Evolutionary conservation across 2,888 invertebrate genomes (phyloP).

Genomic region (Cantharis nigra): DNA sequence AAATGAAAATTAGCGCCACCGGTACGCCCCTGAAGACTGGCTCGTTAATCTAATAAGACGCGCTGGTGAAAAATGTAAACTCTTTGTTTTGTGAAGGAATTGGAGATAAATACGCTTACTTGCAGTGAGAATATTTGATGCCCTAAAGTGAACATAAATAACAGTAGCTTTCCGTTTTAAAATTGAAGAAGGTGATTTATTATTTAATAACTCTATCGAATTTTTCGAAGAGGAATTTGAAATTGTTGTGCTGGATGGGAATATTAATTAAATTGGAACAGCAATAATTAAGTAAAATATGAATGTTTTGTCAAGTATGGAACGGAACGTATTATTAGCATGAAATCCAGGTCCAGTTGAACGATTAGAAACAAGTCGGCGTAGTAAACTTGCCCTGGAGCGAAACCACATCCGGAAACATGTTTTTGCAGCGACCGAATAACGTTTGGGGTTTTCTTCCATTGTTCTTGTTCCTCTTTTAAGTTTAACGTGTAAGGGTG

Average conservation of each 20-base stretch:
- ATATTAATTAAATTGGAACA: neutral
- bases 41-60: neutral
- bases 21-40: neutral
- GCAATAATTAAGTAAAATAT: constrained; percentile 17
- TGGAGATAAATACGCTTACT: neutral
- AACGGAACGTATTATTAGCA: constrained; percentile 27
- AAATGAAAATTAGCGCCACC: too few relatives aligned
- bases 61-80: neutral
- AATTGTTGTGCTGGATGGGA: neutral
- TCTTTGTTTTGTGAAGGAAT: neutral
- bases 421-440: neutral
- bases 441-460: neutral
- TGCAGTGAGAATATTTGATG: neutral
- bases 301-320: constrained; percentile 25
- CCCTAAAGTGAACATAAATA: neutral
- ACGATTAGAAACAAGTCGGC: constrained; percentile 33
- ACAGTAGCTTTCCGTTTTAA: neutral
- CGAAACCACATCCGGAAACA: constrained; percentile 24
- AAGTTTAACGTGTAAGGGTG: neutral
- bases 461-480: neutral
- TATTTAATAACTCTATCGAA: neutral
- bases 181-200: neutral
- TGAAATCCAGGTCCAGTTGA: constrained; percentile 27
- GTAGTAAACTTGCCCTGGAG: constrained; percentile 40
- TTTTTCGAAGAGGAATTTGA: neutral